Base-by-base conservation (phyloP, 2,797 vertebrate species). In the Thamnophis elegans region DNA sequence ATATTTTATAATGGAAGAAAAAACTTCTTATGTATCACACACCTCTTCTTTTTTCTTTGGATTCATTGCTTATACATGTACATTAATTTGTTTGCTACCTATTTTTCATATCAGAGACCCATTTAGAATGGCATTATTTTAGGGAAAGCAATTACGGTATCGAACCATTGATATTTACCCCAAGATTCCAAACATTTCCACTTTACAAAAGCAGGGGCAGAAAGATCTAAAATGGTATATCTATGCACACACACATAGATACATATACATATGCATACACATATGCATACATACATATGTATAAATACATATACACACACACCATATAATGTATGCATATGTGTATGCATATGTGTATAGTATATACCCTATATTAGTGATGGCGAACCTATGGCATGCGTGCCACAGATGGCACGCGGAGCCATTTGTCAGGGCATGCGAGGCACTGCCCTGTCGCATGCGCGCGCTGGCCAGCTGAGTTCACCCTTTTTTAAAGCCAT, bases 1-100 rank as follows among this genome's bases (percentile, higher is more conserved):
- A 95, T 96, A 92, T 93, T 3, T 95, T 97, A 94, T 94, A 95
- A 89, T 92, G 95, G 95, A 65, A 94, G 88, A 95, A 87, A 62
- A 89, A 92, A 89, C 92, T 93, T 89, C 91, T 90, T 95, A 92
- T 91, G 7, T 65, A 93, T 93, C 92, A 93, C 93, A 95, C 55
- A 95, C 86, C 94, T 93, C 89, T 94, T 91, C 92, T 95, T 53
- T 92, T 91, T 92, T 92, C 95, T 90, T 95, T 92, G 95, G 89
- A 96, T 90, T 91, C 93, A 92, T 92, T 94, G 92, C 93, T 90
- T 62, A 62, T 93, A 92, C 25, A 93, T 92, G 88, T 91, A 92
- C 94, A 95, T 95, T 95, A 95, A 95, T 94, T 95, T 93, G 92
- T 32, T 94, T 90, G 90, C 88, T 93, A 87, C 55, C 47, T 90